Evolutionary conservation across 1,140 invertebrate species (phyloP).

Genomic region (Zeugodacus cucurbitae): DNA sequence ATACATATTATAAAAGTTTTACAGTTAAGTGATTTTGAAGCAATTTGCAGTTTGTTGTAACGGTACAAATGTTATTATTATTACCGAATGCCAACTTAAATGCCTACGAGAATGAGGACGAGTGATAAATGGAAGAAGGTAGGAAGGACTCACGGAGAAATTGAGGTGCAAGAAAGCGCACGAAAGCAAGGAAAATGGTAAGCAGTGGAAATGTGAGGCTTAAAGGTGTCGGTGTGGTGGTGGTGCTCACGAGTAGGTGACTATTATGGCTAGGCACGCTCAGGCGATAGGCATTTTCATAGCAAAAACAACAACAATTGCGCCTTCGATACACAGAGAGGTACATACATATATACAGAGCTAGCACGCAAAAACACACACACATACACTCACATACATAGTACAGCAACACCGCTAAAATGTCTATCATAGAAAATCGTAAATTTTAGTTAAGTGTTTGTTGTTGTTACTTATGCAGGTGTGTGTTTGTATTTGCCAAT

Average conservation of each 20-base stretch:
- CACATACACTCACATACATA: neutral
- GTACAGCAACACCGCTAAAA: neutral
- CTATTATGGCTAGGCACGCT: neutral
- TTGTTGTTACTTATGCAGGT: neutral
- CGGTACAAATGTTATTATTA: slow-evolving; percentile 42
- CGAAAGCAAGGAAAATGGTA: neutral
- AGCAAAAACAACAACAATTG: neutral
- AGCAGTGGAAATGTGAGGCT: neutral
- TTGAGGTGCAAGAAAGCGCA: neutral
- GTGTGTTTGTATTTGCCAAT: neutral
- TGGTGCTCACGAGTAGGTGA: neutral
- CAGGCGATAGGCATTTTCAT: neutral
- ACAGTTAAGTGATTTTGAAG: slow-evolving; percentile 45
- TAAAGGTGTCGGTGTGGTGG: neutral
- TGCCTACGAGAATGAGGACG: neutral
- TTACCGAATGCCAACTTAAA: slow-evolving; percentile 35
- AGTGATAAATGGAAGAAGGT: neutral
- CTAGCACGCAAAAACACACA: neutral
- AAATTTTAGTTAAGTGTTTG: slow-evolving; percentile 23
- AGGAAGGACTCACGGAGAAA: neutral
- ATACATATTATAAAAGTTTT: slow-evolving; percentile 40
- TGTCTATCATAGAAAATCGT: neutral
- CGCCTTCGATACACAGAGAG: neutral
- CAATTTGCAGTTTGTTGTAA: slow-evolving; percentile 43
- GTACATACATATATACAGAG: too few species aligned